A percentile compares a stretch with the other conserved stretches of the same genome.
Conservation (phyloP, 1,140 invertebrate genomes). For the Carcinoscorpius rotundicauda region DNA sequence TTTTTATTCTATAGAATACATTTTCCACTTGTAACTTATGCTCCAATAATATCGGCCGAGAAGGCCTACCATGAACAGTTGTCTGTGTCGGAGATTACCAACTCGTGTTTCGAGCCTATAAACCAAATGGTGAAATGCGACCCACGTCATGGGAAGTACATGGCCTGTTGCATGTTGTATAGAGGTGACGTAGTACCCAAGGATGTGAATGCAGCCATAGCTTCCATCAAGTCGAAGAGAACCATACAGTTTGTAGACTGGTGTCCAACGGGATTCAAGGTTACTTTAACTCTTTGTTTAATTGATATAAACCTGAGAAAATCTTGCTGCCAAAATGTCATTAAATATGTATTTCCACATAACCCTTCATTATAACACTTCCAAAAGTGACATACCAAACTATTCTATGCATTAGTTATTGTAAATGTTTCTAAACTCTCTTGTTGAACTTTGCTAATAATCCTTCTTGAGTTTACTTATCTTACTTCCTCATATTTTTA, state of each 20-base stretch:
- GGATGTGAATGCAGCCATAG: conserved; percentile 71
- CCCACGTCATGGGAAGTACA: too few species aligned
- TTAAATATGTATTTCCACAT: too few species aligned
- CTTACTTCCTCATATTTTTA: conserved; percentile 13
- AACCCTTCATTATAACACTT: too few species aligned
- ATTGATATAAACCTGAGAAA: too few species aligned
- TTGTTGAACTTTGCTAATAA: too few species aligned
- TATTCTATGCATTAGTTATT: too few species aligned
- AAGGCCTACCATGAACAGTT: conserved; percentile 69
- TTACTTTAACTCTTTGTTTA: conserved; percentile 5
- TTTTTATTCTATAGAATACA: conserved; percentile 29
- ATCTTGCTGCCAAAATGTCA: too few species aligned
- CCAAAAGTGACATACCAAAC: too few species aligned
- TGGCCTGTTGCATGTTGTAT: conserved; percentile 37
- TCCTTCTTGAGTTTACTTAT: background rate
- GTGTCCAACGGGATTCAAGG: conserved; percentile 29
- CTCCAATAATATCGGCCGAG: conserved; percentile 69
- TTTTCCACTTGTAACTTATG: conserved; percentile 64
- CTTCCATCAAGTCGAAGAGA: conserved; percentile 68
- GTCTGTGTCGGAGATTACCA: too few species aligned
- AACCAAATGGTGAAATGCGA: too few species aligned
- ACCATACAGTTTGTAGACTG: conserved; percentile 45
- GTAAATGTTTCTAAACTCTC: too few species aligned
- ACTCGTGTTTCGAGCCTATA: too few species aligned
- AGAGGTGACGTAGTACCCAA: conserved; percentile 61